Percentiles rank a stretch among this genome's conserved stretches.
phyloP scores from a whole-genome alignment of 2,113 vertebrate genomes.

The Paraplagusia blochii region DNA sequence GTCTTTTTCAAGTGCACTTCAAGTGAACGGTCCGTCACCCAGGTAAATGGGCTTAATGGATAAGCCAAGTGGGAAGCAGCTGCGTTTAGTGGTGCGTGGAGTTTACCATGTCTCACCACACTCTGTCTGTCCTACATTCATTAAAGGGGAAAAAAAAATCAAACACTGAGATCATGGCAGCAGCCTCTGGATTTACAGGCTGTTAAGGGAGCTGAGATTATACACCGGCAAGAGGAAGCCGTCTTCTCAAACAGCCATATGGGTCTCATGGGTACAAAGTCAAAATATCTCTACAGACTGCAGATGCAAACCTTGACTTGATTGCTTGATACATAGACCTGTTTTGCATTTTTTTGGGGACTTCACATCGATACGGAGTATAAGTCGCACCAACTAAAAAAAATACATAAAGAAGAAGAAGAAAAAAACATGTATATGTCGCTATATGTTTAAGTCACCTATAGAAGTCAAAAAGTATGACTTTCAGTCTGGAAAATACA shows the following conservation, averaged over 20 bases:
- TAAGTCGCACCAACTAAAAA: no score
- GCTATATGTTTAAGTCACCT: no score
- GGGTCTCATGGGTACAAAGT: no score
- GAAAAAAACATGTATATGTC: no score
- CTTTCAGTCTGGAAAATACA: no score
- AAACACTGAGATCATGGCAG: conserved; percentile 19
- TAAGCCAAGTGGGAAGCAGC: conserved; percentile 28
- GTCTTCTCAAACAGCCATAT: not conserved
- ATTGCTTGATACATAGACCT: no score
- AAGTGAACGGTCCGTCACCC: conserved; percentile 30
- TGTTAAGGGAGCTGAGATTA: not conserved
- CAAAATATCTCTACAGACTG: no score
- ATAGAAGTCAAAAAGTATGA: no score
- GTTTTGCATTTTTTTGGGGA: no score
- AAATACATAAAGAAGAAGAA: no score
- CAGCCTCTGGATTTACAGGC: not conserved
- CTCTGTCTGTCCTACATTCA: conserved; percentile 34
- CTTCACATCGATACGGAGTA: no score
- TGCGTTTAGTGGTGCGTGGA: conserved; percentile 35
- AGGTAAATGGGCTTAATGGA: conserved; percentile 37
- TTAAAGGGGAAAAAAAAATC: conserved; percentile 5
- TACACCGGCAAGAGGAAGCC: not conserved
- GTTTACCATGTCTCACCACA: conserved; percentile 13
- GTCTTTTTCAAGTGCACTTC: conserved; percentile 9
- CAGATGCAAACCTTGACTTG: no score